Base-by-base conservation (phyloP, 1,140 invertebrate genomes). In the Cotesia glomerata region DNA sequence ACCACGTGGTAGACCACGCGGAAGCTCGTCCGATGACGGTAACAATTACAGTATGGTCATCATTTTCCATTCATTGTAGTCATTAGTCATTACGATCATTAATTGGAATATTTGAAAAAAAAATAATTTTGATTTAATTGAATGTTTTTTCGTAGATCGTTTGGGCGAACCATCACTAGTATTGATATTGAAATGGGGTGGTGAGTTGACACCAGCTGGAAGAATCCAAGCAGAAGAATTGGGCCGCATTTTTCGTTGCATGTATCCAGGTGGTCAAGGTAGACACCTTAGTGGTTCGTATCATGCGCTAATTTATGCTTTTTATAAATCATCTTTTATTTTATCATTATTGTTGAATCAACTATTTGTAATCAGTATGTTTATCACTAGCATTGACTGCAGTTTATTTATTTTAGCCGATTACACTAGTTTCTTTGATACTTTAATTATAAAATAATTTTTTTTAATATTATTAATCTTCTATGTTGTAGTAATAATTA, bases 161-260 rank as follows among this genome's bases (percentile, higher is more conserved):
- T 91, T 93, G 2, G 92, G 92, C 56, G 95, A 97, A 79, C 96
- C 95, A 2, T 97, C 95, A 0, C 86, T 98, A 56, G 94, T 99
- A 13, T 88, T 99, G 49, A 99, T 99, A 75, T 88, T 99, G 35
- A 99, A 99, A 89, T 99, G 98, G 98, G 98, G 98, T 69, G 98
- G 98, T 39, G 98, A 99, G 87, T 86, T 99, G 77, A 99, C 98
- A n/a, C 97, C 98, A 1, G 97, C 97, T 0, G 98, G 98, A 14
- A 90, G 95, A 69, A 94, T 98, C 34, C 97, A 99, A 88, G 98
- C 98, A 2, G 98, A 99, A 88, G 97, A 99, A 85, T 86, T 99
- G 36, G 98, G 98, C 4, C 91, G 97, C 75, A 97, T 99, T 79
- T 99, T 99, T 88, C 91, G 98, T 66, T 99, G 97, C 90, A 98